Conservation (phyloP, 2,888 invertebrate genomes). For the Pterobdella sp. region DNA sequence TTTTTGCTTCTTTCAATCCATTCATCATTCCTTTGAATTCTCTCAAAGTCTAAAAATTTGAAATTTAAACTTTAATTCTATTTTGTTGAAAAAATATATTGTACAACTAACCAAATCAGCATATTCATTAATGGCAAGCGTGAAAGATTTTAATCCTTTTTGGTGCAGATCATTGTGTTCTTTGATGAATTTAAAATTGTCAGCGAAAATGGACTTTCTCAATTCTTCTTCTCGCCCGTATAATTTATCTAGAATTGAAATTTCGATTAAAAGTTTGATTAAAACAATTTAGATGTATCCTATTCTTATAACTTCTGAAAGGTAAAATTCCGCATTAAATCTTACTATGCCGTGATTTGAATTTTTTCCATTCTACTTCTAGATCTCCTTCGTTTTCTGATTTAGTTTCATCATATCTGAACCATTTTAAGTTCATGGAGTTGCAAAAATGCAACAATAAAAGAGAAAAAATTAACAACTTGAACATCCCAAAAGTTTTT, state of each 20-base stretch:
- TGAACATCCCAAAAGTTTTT: background rate
- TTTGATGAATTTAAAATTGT: background rate
- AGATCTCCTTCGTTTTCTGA: background rate
- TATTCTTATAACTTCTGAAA: too few species aligned
- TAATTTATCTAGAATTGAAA: conserved; percentile 1
- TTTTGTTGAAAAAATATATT: too few species aligned
- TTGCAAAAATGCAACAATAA: background rate
- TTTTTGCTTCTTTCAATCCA: background rate
- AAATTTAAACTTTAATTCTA: background rate
- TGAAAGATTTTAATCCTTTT: background rate
- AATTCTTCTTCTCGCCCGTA: background rate
- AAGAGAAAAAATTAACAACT: background rate
- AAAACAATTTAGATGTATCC: background rate
- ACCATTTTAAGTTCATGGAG: background rate
- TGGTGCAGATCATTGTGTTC: conserved; percentile 4
- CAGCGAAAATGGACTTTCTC: background rate
- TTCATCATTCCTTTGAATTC: background rate
- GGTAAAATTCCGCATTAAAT: too few species aligned
- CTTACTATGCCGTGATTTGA: background rate
- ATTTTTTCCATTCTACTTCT: background rate
- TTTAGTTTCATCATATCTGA: background rate
- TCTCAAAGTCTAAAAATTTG: background rate
- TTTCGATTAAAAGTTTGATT: background rate
- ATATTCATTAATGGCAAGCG: background rate
- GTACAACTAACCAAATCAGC: background rate